Evolutionary conservation across 2,888 invertebrate genomes (phyloP), one percentile per base, ranked within the genome.

Genomic region (Beris chalybata): DNA sequence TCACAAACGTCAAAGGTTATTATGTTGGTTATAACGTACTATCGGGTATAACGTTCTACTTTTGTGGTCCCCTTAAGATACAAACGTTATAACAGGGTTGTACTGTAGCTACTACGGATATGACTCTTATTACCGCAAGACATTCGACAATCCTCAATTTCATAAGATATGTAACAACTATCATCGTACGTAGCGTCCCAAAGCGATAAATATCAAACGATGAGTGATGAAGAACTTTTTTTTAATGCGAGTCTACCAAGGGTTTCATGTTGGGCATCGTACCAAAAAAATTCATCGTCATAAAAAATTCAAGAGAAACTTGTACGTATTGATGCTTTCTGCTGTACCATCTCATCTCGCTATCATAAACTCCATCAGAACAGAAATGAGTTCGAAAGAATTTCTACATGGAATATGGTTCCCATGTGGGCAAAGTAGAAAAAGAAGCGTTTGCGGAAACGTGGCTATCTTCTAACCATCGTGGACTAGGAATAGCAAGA

Each of bases 291-390:
- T 55, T 55, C 55, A 55, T 55, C 55, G 29, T 55, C 32, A 55
- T 55, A 55, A 55, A 55, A 55, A 55, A 55, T 55, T 55, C 38
- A 55, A 55, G 55, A 55, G 55, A 32, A 32, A 32, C 38, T 55
- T 7, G 38, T 55, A 55, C 55, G 38, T 55, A 55, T 55, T 55
- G 55, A 55, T 55, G 55, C 38, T 11, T 32, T 53, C 55, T 9
- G 13, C 31, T 30, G 22, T 22, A 22, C 22, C 22, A 22, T 22
- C n/a, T 32, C 55, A 11, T 55, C n/a, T 22, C 22, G 22, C 22
- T 22, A 55, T 55, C 55, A 38, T 55, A 55, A 15, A 55, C 38
- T 55, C 55, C 55, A 55, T 55, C 55, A 55, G 55, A 55, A 55
- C 55, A 15, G 53, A 22, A 30, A 53, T 53, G 53, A 53, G 53